Evolutionary conservation across 2,797 vertebrate genomes (phyloP).

Genomic region (Pangasius sanitwongsei): DNA sequence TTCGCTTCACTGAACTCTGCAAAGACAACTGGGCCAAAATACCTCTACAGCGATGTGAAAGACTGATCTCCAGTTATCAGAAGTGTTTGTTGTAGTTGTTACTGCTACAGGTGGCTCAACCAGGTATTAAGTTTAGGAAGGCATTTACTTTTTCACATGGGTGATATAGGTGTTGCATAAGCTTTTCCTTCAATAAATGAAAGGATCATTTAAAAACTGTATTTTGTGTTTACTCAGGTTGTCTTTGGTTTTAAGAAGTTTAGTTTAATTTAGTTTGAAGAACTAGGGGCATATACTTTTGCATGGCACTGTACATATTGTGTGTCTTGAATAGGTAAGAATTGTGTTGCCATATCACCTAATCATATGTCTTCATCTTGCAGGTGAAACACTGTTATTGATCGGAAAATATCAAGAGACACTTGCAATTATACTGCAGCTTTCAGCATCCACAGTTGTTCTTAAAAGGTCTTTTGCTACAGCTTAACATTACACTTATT

Average conservation of each 20-base stretch:
- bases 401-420: background rate
- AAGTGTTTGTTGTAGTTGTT: background rate
- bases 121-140: background rate
- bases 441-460: background rate
- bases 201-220: background rate
- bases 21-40: background rate
- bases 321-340: background rate
- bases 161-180: background rate
- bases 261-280: background rate
- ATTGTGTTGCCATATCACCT: background rate
- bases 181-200: background rate
- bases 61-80: background rate
- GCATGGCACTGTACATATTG: background rate
- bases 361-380: background rate
- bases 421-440: too few relatives aligned
- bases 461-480: background rate
- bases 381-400: background rate
- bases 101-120: background rate
- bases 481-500: constrained; percentile 6
- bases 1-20: background rate
- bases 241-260: background rate
- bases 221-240: background rate
- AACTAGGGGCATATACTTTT: background rate
- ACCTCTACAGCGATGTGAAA: background rate
- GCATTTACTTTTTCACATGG: background rate